Evolutionary conservation across 2,888 invertebrate genomes (phyloP), one percentile per base, ranked within the genome.

Genomic region (Drosophila flavopinicola): DNA sequence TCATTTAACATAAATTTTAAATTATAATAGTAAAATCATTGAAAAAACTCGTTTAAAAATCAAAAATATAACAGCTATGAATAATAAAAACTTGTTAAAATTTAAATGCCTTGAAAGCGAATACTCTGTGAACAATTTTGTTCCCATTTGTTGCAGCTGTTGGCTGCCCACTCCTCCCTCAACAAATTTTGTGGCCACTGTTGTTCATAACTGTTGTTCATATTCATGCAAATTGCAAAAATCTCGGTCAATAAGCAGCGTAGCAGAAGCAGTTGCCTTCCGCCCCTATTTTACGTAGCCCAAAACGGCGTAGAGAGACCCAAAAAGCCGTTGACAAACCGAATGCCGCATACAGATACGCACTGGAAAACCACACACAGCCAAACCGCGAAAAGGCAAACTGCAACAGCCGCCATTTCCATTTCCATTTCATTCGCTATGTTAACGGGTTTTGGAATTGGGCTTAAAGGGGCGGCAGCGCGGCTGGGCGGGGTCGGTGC

Each of bases 231-330:
- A 76, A 66, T 73, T 64, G 56, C 60, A 54, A 78, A 20, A 78
- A 74, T 76, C 67, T 78, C 74, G 74, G 78, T 82, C 83, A 82
- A 82, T 71, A 71, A 74, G 61, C 76, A 57, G 69, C 38, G 41
- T 32, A 9, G 23, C 17, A 20, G 32, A 32, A 39, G 7, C 13
- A 33, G 23, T 33, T 17, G 15, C 17, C 25, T 49, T 20, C 33
- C 9, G 33, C 48, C 24, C n/a, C 33, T 41, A 30, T 57, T 11
- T 10, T 4, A 20, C 13, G 57, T 49, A 42, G 37, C 35, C 48
- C 44, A 39, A 47, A 39, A 9, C 10, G 24, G n/a, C 6, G 15
- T 6, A 29, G 17, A 23, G 48, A 56, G 53, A 66, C 48, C 58
- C 54, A 51, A 49, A 60, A 63, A 48, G 44, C 64, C 64, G 64